Evolutionary conservation across 2,113 vertebrate species (phyloP).

Genomic region (Clupea harengus): DNA sequence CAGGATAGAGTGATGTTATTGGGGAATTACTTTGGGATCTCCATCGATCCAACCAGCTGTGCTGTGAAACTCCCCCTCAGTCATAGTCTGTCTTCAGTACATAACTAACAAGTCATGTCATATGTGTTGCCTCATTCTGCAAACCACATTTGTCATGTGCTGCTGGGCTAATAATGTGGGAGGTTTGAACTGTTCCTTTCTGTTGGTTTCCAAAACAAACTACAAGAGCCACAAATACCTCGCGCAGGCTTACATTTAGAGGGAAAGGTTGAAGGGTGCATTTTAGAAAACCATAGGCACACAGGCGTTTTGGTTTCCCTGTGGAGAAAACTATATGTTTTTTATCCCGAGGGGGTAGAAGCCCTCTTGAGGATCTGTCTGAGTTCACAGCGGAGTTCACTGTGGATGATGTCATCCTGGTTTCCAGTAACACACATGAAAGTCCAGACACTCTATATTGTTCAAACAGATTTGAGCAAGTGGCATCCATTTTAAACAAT

Average conservation of each 20-base stretch:
- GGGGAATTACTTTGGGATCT: background rate
- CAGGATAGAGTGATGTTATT: background rate
- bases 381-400: background rate
- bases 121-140: background rate
- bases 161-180: background rate
- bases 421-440: background rate
- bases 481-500: background rate
- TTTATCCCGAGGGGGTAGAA: background rate
- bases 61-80: background rate
- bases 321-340: constrained; percentile 4
- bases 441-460: background rate
- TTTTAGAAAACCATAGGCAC: background rate
- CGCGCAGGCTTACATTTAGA: constrained; percentile 6
- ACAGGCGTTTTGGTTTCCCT: background rate
- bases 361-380: background rate
- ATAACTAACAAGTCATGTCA: background rate
- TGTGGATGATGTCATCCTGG: background rate
- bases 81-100: background rate
- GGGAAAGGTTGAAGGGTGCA: constrained; percentile 9
- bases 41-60: background rate
- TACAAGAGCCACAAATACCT: constrained; percentile 50
- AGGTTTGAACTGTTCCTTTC: background rate
- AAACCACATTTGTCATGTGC: background rate
- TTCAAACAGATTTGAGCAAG: background rate
- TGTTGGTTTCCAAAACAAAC: constrained; percentile 42